These are phyloP conservation scores for Lepidurus packardi DNA, from an alignment of 1,140 invertebrate genomes.

Conservation along the genomic window DNA sequence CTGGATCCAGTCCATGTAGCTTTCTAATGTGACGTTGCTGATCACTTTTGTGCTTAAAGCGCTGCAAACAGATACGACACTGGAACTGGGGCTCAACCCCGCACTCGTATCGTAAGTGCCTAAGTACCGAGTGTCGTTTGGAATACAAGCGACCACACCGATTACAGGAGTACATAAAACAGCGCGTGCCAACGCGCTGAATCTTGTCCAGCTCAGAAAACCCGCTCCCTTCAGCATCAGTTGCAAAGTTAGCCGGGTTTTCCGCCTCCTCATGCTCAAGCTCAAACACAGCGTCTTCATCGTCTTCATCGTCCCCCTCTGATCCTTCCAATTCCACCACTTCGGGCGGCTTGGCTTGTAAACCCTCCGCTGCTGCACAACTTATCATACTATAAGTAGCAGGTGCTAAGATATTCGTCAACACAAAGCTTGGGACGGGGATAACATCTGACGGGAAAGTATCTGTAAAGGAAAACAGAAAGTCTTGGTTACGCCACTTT, in stretches of 20 bases:
- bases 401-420: not conserved
- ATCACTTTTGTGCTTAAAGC: constrained; percentile 52
- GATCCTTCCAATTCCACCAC: not conserved
- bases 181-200: not conserved
- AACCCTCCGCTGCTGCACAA: not conserved
- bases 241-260: not conserved
- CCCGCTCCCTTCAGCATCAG: not conserved
- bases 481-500: not conserved
- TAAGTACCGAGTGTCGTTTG: constrained; percentile 58
- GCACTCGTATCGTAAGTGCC: constrained; percentile 77
- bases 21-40: constrained; percentile 48
- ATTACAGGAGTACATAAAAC: constrained; percentile 45
- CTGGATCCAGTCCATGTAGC: not conserved
- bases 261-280: not conserved
- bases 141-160: constrained; percentile 59
- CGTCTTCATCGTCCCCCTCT: constrained; percentile 1
- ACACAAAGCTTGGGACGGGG: constrained; percentile 17
- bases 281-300: not conserved
- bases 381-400: not conserved
- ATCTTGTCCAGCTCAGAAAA: not conserved
- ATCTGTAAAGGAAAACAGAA: constrained; percentile 19
- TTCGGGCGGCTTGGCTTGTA: not conserved
- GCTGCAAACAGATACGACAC: constrained; percentile 66
- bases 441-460: constrained; percentile 4
- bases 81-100: constrained; percentile 73